A percentile compares a stretch with the other conserved stretches of the same genome.
Evolutionary conservation across 1,140 invertebrate species (phyloP).

Genomic region (Drosophila triauraria): DNA sequence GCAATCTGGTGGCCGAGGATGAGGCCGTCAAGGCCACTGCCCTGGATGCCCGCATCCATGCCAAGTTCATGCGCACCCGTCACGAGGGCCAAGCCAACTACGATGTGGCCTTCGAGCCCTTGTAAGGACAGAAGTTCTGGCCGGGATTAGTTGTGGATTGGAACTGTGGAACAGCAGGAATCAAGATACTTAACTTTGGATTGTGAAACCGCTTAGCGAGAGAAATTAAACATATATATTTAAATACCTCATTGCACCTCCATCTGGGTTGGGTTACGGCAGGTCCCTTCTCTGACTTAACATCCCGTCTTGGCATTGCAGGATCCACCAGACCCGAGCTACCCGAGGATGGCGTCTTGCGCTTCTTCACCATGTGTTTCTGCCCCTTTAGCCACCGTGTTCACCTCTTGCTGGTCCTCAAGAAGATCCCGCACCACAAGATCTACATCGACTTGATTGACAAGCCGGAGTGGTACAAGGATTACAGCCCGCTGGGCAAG

Average conservation of each 20-base stretch:
- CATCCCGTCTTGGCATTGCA: conserved; percentile 63
- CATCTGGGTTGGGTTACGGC: background rate
- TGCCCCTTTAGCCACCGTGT: conserved; percentile 95
- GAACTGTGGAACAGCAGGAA: background rate
- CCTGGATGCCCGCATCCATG: conserved; percentile 89
- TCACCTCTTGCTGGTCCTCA: conserved; percentile 92
- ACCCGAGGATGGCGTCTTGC: conserved; percentile 88
- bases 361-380: conserved; percentile 95
- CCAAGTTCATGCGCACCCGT: conserved; percentile 89
- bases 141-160: background rate
- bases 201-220: conserved; percentile 20
- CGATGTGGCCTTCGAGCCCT: conserved; percentile 86
- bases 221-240: conserved; percentile 18
- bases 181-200: conserved; percentile 21
- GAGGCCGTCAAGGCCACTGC: conserved; percentile 89
- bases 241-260: background rate
- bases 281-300: background rate
- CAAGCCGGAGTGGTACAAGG: conserved; percentile 93
- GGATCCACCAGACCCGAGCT: conserved; percentile 88
- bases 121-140: background rate
- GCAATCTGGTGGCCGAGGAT: conserved; percentile 89
- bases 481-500: conserved; percentile 90
- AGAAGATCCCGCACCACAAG: conserved; percentile 93
- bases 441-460: conserved; percentile 93
- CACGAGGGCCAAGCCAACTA: conserved; percentile 89